Evolutionary conservation across 2,113 vertebrate genomes (phyloP).

Genomic region (Vicugna pacos): DNA sequence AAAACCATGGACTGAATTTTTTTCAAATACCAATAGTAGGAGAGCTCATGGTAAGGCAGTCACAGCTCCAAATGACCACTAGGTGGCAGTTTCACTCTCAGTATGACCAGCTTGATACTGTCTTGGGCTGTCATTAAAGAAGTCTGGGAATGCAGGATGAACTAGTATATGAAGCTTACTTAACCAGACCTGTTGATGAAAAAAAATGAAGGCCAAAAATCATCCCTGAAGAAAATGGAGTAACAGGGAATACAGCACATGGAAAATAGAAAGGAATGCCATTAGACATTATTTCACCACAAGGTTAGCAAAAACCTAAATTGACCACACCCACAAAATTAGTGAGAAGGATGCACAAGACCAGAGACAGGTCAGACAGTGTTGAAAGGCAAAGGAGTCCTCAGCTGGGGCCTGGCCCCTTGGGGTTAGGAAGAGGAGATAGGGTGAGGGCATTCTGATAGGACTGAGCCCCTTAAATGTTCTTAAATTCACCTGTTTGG

Average conservation of each 20-base stretch:
- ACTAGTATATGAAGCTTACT: no score
- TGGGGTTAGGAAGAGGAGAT: no score
- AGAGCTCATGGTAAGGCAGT: neutral
- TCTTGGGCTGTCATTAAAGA: rapidly evolving
- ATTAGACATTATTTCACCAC: neutral
- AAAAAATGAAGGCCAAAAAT: neutral
- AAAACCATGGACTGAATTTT: neutral
- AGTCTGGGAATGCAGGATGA: neutral
- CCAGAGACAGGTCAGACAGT: neutral
- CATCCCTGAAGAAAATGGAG: neutral
- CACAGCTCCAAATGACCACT: neutral
- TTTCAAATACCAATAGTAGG: neutral
- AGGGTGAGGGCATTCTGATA: neutral
- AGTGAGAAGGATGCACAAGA: neutral
- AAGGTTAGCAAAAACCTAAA: neutral
- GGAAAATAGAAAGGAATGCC: neutral
- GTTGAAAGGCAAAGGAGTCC: neutral
- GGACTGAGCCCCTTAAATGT: neutral
- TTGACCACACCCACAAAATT: neutral
- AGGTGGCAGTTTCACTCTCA: constrained; percentile 51
- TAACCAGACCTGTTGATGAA: neutral
- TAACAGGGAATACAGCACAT: neutral
- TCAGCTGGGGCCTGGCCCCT: neutral
- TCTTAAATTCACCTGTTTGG: neutral
- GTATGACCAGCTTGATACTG: rapidly evolving